These are phyloP conservation scores for Dicranocentrus wangi DNA, from an alignment of 2,888 invertebrate genomes.

Conservation along the genomic window DNA sequence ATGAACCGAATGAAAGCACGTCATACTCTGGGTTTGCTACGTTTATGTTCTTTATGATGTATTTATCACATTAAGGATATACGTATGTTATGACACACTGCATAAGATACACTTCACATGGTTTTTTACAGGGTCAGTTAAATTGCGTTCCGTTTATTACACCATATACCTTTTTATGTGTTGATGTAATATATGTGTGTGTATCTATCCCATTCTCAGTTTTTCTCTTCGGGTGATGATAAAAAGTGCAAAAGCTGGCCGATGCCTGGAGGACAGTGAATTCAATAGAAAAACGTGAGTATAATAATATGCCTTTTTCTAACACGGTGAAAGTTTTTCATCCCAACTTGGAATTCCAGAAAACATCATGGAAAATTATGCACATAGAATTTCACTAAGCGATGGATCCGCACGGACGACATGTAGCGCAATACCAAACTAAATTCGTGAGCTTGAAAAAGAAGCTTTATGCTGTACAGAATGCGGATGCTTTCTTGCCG, in stretches of 20 bases:
- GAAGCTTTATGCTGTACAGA: too few relatives aligned
- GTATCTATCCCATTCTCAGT: conserved; percentile 3
- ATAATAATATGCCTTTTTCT: too few relatives aligned
- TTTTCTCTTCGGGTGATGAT: background rate
- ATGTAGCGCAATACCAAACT: background rate
- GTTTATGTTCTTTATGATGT: conserved; percentile 28
- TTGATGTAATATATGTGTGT: background rate
- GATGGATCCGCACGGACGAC: background rate
- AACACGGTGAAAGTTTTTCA: background rate
- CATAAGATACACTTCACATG: background rate
- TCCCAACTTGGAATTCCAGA: background rate
- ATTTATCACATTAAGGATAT: conserved; percentile 15
- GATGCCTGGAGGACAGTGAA: conserved; percentile 13
- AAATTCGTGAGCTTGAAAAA: background rate
- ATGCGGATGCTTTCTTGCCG: too few relatives aligned
- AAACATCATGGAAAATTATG: conserved; percentile 2
- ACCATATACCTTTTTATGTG: conserved; percentile 17
- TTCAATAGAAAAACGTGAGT: too few relatives aligned
- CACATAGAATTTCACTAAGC: background rate
- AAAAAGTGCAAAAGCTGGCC: conserved; percentile 16
- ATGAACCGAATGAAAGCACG: conserved; percentile 50
- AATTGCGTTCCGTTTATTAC: conserved; percentile 16
- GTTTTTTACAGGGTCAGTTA: background rate
- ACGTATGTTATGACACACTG: background rate
- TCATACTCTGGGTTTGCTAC: conserved; percentile 5